Evolutionary conservation across 2,113 vertebrate species (phyloP).

Genomic region (Pitta sordida): DNA sequence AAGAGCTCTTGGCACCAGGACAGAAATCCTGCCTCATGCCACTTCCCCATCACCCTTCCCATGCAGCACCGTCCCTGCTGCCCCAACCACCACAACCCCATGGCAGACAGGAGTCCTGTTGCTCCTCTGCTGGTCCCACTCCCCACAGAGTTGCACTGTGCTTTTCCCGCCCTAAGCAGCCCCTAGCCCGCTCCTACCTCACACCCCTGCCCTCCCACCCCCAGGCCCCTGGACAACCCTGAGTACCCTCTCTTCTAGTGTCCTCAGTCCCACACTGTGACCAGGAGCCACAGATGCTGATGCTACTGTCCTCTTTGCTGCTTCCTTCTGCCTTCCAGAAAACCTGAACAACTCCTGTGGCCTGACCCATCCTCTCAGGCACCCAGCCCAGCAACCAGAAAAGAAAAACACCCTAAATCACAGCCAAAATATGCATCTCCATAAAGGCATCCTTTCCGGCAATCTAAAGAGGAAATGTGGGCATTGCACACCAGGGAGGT

Average conservation of each 20-base stretch:
- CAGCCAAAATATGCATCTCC: background rate
- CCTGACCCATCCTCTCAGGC: background rate
- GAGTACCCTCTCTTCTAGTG: background rate
- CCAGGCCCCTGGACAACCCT: background rate
- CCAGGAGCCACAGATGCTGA: background rate
- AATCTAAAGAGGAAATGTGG: background rate
- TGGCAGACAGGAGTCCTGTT: background rate
- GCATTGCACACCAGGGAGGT: accelerated
- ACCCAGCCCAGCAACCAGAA: background rate
- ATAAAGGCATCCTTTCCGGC: background rate
- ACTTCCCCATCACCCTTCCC: background rate
- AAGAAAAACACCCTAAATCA: background rate
- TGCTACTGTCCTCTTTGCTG: background rate
- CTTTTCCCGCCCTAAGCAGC: background rate
- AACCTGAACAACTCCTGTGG: background rate
- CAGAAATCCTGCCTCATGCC: background rate
- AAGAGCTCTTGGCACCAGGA: background rate
- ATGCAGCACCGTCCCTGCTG: accelerated
- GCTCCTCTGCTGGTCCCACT: background rate
- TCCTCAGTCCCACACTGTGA: background rate
- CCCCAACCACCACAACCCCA: background rate
- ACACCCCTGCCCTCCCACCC: accelerated
- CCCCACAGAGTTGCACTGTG: accelerated
- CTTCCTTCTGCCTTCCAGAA: background rate
- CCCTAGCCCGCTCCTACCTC: background rate